Conservation (phyloP, 2,797 vertebrate genomes). For the Taeniopygia guttata region DNA sequence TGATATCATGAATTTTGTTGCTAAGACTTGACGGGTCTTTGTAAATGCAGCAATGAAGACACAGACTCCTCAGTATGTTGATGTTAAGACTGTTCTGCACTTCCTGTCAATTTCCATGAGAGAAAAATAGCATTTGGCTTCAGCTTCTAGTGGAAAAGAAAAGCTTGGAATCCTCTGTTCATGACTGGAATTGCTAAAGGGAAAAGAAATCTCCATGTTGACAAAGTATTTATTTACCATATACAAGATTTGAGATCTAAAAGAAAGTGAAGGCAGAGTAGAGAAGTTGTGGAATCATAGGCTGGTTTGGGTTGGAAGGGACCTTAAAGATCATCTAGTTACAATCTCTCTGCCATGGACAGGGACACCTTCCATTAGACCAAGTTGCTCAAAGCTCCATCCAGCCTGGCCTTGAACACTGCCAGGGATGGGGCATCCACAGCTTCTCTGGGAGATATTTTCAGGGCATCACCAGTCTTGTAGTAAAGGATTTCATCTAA, state of each 20-base stretch:
- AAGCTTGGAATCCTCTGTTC: neutral
- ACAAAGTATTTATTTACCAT: neutral
- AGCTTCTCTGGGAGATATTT: neutral
- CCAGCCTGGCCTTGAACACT: fast-evolving
- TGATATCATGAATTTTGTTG: neutral
- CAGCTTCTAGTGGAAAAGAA: neutral
- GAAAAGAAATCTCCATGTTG: neutral
- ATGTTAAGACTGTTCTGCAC: neutral
- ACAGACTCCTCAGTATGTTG: neutral
- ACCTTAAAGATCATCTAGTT: neutral
- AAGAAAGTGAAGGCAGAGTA: neutral
- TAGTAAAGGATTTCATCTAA: neutral
- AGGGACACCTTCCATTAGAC: neutral
- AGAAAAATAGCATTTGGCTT: neutral
- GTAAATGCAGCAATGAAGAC: neutral
- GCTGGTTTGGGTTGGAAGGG: neutral
- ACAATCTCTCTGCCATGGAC: neutral
- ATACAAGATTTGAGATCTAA: neutral
- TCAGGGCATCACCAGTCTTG: neutral
- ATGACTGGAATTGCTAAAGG: neutral
- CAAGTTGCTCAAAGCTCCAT: neutral
- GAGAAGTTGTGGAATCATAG: neutral
- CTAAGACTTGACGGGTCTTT: neutral
- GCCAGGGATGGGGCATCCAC: neutral
- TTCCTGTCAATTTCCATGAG: neutral